A percentile compares a stretch with the other conserved stretches of the same genome.
These are phyloP conservation scores for Toxotes lorentzi DNA, from an alignment of 2,797 vertebrate genomes.

Conservation along the genomic window DNA sequence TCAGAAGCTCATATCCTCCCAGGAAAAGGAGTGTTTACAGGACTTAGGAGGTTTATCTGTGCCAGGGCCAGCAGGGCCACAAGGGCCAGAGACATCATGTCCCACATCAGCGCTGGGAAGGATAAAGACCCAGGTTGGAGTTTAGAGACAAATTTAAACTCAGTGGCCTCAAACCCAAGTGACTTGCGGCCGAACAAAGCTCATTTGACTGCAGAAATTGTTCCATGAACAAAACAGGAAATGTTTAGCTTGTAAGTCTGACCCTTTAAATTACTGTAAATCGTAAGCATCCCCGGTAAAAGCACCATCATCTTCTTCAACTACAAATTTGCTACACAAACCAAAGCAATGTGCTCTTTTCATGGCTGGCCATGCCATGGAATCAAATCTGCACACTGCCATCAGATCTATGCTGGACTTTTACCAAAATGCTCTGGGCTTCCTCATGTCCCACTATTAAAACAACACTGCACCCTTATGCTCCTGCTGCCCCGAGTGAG, in stretches of 20 bases:
- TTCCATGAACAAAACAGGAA: too few relatives aligned
- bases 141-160: conserved; percentile 33
- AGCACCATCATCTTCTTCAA: neutral
- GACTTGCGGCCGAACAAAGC: neutral
- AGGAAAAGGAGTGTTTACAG: conserved; percentile 76
- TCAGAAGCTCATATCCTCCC: conserved; percentile 75
- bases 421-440: conserved; percentile 61
- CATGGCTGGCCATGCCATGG: conserved; percentile 17
- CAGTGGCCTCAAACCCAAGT: conserved; percentile 28
- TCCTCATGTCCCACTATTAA: conserved; percentile 65
- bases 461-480: conserved; percentile 51
- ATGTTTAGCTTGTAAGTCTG: neutral
- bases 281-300: neutral
- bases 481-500: conserved; percentile 42
- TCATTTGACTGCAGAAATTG: neutral
- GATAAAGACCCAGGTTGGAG: conserved; percentile 12
- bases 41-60: conserved; percentile 72
- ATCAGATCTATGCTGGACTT: conserved; percentile 63
- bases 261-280: neutral
- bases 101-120: conserved; percentile 33
- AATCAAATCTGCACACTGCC: conserved; percentile 48
- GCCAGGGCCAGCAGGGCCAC: conserved; percentile 47
- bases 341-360: conserved; percentile 33
- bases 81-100: conserved; percentile 42
- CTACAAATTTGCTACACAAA: conserved; percentile 13